phyloP scores from a whole-genome alignment of 2,888 invertebrate species.

The Hirtodrosophila trivittata region DNA sequence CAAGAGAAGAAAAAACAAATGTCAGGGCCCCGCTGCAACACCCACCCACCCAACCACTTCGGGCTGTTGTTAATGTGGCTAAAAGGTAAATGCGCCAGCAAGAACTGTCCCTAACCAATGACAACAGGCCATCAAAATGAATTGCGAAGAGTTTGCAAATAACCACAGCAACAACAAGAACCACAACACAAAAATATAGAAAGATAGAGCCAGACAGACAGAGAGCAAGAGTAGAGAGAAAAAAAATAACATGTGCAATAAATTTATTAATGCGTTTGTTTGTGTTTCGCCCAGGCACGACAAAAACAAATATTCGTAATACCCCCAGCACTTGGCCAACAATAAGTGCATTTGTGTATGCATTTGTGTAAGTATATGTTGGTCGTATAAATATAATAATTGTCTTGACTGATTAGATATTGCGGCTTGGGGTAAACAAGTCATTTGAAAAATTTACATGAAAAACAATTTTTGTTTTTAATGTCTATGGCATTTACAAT shows the following conservation, averaged over 20 bases:
- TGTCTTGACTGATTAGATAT: slow-evolving; percentile 54
- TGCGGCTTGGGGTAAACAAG: slow-evolving; percentile 43
- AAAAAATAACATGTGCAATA: slow-evolving; percentile 35
- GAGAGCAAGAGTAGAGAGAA: neutral
- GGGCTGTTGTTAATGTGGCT: slow-evolving; percentile 30
- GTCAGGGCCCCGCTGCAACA: neutral
- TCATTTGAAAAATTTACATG: slow-evolving; percentile 33
- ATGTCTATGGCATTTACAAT: slow-evolving; percentile 21
- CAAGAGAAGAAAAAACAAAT: no score
- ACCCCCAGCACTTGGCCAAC: slow-evolving; percentile 51
- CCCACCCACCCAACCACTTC: slow-evolving; percentile 22
- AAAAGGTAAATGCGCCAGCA: slow-evolving; percentile 30
- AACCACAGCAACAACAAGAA: slow-evolving; percentile 33
- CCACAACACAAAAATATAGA: slow-evolving; percentile 5
- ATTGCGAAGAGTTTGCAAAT: slow-evolving; percentile 49
- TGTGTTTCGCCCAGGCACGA: slow-evolving; percentile 8
- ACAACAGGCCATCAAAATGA: slow-evolving; percentile 54
- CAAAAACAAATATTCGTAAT: slow-evolving; percentile 35
- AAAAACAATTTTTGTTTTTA: slow-evolving; percentile 24
- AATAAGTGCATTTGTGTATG: slow-evolving; percentile 60
- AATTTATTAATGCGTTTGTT: slow-evolving; percentile 46
- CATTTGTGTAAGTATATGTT: slow-evolving; percentile 30
- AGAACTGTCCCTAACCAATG: slow-evolving; percentile 41
- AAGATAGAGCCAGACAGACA: neutral
- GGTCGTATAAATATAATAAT: slow-evolving; percentile 27